Conservation (phyloP, 2,113 vertebrate genomes). For the Hucho hucho region DNA sequence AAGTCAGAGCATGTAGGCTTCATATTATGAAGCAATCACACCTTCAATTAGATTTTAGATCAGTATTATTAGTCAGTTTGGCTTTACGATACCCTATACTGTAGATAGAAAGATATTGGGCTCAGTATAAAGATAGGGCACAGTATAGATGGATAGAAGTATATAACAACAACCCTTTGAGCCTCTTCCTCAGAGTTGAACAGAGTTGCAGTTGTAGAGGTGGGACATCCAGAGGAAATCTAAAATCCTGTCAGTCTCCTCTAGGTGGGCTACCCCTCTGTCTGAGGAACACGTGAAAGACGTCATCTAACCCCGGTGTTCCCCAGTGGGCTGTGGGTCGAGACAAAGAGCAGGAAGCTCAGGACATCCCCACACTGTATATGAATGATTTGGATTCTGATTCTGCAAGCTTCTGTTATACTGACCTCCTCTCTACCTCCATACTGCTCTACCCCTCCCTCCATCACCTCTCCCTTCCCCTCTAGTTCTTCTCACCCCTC, state of each 20-base stretch:
- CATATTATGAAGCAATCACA: background rate
- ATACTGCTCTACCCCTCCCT: background rate
- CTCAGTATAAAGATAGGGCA: too few species aligned
- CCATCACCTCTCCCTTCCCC: background rate
- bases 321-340: background rate
- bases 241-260: background rate
- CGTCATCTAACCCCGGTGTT: background rate
- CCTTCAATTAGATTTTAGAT: too few species aligned
- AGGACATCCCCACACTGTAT: conserved; percentile 33
- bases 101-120: too few species aligned
- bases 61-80: too few species aligned
- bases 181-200: too few species aligned
- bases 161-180: too few species aligned
- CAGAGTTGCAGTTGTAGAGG: background rate
- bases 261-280: background rate
- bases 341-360: conserved; percentile 23
- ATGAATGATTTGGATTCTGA: conserved; percentile 12
- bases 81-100: too few species aligned
- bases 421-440: conserved; percentile 15
- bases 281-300: background rate
- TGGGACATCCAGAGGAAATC: background rate
- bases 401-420: conserved; percentile 4
- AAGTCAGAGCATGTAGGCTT: background rate
- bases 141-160: too few species aligned
- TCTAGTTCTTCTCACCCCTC: background rate